A percentile compares a stretch with the other conserved stretches of the same genome.
These are phyloP conservation scores for Arrhopalites spinosus DNA, from an alignment of 2,888 invertebrate species.

Conservation along the genomic window DNA sequence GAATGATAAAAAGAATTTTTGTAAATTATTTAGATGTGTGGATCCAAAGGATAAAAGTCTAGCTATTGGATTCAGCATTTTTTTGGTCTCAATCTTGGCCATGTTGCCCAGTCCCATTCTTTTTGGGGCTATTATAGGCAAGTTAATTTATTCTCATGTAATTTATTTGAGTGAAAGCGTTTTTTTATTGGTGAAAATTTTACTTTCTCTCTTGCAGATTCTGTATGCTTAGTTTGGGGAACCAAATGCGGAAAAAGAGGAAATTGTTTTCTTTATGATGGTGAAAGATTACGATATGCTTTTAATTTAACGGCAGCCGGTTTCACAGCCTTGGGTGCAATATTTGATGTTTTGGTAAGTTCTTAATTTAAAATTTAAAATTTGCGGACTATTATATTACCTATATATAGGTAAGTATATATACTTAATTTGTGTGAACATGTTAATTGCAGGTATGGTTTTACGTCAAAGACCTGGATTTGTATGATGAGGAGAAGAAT, in stretches of 20 bases:
- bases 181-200: not conserved
- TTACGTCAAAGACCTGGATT: slow-evolving; percentile 60
- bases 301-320: slow-evolving; percentile 70
- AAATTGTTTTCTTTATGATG: slow-evolving; percentile 77
- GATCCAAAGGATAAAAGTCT: slow-evolving; percentile 68
- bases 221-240: slow-evolving; percentile 74
- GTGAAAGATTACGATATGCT: slow-evolving; percentile 67
- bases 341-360: slow-evolving; percentile 60
- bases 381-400: no score
- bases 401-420: no score
- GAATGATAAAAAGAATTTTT: no score
- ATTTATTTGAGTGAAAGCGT: not conserved
- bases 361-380: no score
- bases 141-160: slow-evolving; percentile 47
- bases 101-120: slow-evolving; percentile 74
- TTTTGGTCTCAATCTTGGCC: slow-evolving; percentile 68
- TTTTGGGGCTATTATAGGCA: slow-evolving; percentile 72
- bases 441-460: slow-evolving; percentile 58
- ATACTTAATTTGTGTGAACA: no score
- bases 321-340: slow-evolving; percentile 60
- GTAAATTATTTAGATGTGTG: slow-evolving; percentile 62
- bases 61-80: slow-evolving; percentile 68
- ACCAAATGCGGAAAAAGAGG: slow-evolving; percentile 72
- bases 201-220: slow-evolving; percentile 61
- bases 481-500: slow-evolving; percentile 58